These are phyloP conservation scores for Loriculus beryllinus DNA, from an alignment of 2,797 vertebrate genomes.

Conservation along the genomic window DNA sequence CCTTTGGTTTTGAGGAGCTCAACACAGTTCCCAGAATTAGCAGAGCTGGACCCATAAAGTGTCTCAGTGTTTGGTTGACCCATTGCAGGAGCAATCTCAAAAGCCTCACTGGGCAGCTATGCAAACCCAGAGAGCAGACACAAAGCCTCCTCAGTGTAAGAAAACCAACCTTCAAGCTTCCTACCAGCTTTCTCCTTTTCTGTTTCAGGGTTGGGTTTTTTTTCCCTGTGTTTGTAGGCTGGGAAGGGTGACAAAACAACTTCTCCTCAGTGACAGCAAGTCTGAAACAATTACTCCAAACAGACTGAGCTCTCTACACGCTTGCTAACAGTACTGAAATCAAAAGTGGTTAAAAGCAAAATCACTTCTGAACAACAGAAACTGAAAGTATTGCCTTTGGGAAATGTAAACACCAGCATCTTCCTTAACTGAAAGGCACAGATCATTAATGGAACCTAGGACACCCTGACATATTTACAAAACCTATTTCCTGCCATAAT, in stretches of 20 bases:
- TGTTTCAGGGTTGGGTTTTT: accelerated
- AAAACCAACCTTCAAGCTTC: neutral
- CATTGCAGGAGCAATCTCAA: neutral
- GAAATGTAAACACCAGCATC: neutral
- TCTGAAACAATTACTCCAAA: neutral
- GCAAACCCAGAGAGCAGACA: neutral
- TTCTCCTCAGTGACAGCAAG: neutral
- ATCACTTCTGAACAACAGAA: slow-evolving; percentile 13
- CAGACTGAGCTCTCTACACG: neutral
- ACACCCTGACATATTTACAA: neutral
- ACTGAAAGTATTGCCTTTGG: slow-evolving; percentile 14
- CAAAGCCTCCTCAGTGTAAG: neutral
- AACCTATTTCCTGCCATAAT: neutral
- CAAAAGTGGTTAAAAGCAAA: slow-evolving; percentile 33
- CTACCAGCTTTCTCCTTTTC: neutral
- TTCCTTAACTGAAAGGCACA: neutral
- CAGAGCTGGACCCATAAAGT: neutral
- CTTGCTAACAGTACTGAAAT: neutral
- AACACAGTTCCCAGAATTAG: accelerated
- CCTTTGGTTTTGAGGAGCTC: neutral
- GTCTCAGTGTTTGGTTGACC: neutral
- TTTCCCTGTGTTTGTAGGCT: neutral
- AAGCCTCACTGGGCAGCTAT: neutral
- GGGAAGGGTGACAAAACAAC: neutral
- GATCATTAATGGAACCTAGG: neutral